phyloP scores from a whole-genome alignment of 1,140 invertebrate genomes.

The Steinernema khuongi region DNA sequence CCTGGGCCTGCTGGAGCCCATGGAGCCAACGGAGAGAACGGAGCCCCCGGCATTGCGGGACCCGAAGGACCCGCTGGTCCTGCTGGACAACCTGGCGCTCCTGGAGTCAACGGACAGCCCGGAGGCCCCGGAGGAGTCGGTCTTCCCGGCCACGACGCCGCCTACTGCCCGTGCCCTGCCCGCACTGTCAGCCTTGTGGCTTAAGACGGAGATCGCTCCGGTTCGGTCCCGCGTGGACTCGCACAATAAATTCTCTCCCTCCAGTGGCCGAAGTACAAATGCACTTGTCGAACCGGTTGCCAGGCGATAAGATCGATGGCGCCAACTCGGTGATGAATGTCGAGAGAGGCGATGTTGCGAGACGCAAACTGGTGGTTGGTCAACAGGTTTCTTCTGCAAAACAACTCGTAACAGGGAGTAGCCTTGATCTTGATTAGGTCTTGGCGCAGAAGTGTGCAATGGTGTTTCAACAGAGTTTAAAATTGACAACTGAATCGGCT shows the following conservation, averaged over 20 bases:
- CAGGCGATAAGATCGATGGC: too few relatives aligned
- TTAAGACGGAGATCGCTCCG: background rate
- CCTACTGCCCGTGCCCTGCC: background rate
- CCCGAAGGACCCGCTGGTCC: constrained; percentile 24
- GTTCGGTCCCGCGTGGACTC: background rate
- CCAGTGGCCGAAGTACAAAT: background rate
- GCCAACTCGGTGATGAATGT: background rate
- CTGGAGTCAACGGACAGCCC: constrained; percentile 1
- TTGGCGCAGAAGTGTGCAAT: too few relatives aligned
- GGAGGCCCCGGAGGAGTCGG: background rate
- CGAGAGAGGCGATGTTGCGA: too few relatives aligned
- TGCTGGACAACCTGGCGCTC: constrained; percentile 29
- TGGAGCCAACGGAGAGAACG: background rate
- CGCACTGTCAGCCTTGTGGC: background rate
- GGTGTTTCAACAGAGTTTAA: too few relatives aligned
- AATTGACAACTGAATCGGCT: too few relatives aligned
- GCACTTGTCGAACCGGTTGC: background rate
- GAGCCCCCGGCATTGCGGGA: background rate
- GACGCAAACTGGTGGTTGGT: too few relatives aligned
- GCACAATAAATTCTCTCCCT: background rate
- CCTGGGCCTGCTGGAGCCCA: constrained; percentile 28
- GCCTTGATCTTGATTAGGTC: too few relatives aligned
- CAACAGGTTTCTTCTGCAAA: too few relatives aligned
- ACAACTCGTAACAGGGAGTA: too few relatives aligned
- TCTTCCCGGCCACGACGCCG: background rate